Evolutionary conservation across 1,140 invertebrate species (phyloP), one percentile per base, ranked within the genome.

Genomic region (Lineus longissimus): DNA sequence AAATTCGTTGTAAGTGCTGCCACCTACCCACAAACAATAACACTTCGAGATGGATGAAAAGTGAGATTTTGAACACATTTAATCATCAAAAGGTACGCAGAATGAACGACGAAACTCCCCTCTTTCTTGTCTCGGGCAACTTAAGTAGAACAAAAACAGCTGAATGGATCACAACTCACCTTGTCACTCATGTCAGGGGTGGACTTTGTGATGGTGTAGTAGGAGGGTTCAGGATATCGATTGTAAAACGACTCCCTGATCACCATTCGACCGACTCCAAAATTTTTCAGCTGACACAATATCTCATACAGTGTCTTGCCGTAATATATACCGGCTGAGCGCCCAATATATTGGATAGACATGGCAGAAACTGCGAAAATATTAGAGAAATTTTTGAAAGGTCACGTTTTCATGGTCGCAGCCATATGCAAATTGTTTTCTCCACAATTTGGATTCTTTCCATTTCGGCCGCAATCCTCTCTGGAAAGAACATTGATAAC

Each of bases 231-330:
- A 25, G 45, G 31, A 36, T 66, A 66, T 51, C 61, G 22, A 2
- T 63, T 41, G 55, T 30, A 43, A 29, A 59, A 63, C 7, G 33
- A 23, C 17, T 66, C 36, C 31, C 61, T 63, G 40, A 62, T 62
- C 0, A 66, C 65, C 22, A 66, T 63, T 56, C 65, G 19, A 13
- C 65, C 65, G 11, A 59, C 47, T 22, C 65, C 65, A 59, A 66
- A 66, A 30, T 59, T 58, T 45, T 66, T 58, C 43, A 66, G 41
- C 36, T 59, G 61, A 29, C 54, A 64, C 23, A 66, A 45, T 36
- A 66, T 64, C 30, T 66, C 65, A 36, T 58, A 66, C n/a, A 66
- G 51, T 22, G 59, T 43, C 51, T 66, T 66, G 2, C 65, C 65
- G 4, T 31, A 55, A 59, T 43, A 43, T 13, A 59, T 36, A 41